Base-by-base conservation (phyloP, 23 tunicate genomes). In the Ascidia mentula region DNA sequence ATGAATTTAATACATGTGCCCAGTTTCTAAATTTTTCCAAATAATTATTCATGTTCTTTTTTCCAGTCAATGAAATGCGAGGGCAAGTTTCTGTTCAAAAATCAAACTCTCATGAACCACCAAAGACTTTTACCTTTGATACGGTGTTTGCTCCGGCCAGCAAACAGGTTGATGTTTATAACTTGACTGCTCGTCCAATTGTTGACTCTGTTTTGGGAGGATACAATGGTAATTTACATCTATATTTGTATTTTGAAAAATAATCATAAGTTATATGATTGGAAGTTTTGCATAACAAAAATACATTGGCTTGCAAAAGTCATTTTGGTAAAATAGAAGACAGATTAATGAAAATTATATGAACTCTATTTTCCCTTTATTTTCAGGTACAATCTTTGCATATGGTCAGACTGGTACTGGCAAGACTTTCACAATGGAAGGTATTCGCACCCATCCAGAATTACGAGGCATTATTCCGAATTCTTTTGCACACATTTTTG, bases 351-450 rank as follows among this genome's bases (percentile, higher is more conserved):
- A n/a, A n/a, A n/a, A n/a, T n/a, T n/a, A n/a, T n/a, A n/a, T n/a
- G n/a, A n/a, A n/a, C n/a, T n/a, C n/a, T n/a, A n/a, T n/a, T n/a
- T n/a, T n/a, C n/a, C n/a, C n/a, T 22, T 73, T 26, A 20, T 73
- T 12, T 59, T 24, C 36, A 88, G 94, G 97, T 0, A 95, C 99
- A 18, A 95, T 95, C 33, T 95, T 95, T 77, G 99, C 99, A 20
- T 95, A 95, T 86, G 99, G 99, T 30, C 99, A 95, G 80, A 95
- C 99, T 24, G 99, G 99, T 24, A 95, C 99, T 15, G 99, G 99
- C 2, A 95, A 95, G 70, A 95, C 99, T 35, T 95, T 89, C 46
- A 95, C 99, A 30, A 95, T 95, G 99, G 99, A 95, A 86, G 99
- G 99, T 6, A 73, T 86, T 33, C 80, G 99, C 32, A 46, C 89